Evolutionary conservation across 2,797 vertebrate genomes (phyloP).

Genomic region (Pangasius krempfi): DNA sequence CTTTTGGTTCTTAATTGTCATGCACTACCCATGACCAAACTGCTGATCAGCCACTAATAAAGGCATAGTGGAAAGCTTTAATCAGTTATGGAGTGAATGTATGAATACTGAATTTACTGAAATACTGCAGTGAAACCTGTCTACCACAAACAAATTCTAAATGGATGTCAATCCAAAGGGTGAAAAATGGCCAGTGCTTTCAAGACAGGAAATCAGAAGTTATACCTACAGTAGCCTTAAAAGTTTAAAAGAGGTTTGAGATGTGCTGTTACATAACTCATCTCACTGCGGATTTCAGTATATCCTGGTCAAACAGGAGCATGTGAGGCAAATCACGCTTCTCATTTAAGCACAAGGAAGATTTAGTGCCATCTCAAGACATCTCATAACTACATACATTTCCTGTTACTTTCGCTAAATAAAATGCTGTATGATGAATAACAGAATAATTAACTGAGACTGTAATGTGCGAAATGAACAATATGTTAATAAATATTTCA

Average conservation of each 20-base stretch:
- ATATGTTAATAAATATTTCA: neutral
- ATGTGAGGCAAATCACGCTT: neutral
- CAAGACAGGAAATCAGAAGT: neutral
- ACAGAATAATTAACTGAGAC: neutral
- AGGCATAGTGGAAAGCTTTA: neutral
- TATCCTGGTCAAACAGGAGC: neutral
- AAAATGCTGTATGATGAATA: neutral
- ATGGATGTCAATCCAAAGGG: neutral
- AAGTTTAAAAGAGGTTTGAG: neutral
- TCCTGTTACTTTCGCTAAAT: neutral
- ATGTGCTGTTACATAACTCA: neutral
- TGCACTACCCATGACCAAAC: slow-evolving; percentile 8
- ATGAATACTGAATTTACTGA: neutral
- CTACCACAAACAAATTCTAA: neutral
- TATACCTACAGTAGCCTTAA: neutral
- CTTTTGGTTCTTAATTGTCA: slow-evolving; percentile 34
- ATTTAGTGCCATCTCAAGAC: neutral
- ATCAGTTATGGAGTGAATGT: neutral
- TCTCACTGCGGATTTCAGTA: neutral
- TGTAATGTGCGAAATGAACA: neutral
- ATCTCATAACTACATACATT: neutral
- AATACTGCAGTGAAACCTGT: neutral
- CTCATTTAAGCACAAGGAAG: neutral
- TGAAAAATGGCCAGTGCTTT: neutral
- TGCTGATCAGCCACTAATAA: slow-evolving; percentile 29